phyloP scores from a whole-genome alignment of 2,113 vertebrate species.

The Ahaetulla prasina region DNA sequence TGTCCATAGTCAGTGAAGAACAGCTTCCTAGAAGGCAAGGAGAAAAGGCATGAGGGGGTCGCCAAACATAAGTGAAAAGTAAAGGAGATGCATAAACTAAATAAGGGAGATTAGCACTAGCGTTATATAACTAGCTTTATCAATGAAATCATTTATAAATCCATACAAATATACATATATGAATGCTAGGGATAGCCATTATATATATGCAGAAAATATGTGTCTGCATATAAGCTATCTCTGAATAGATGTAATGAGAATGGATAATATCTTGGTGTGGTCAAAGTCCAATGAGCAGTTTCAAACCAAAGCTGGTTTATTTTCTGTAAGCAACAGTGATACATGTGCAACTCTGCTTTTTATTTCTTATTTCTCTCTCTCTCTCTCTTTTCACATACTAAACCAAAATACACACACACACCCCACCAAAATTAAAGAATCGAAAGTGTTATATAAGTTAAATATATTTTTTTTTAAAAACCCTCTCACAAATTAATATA shows the following conservation, averaged over 20 bases:
- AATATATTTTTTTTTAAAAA: background rate
- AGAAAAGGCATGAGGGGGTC: background rate
- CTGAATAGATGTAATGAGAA: background rate
- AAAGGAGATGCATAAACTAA: background rate
- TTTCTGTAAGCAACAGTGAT: background rate
- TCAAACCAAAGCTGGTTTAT: background rate
- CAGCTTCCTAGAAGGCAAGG: constrained; percentile 77
- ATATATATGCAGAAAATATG: background rate
- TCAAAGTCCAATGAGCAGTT: background rate
- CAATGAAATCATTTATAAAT: background rate
- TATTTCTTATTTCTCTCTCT: background rate
- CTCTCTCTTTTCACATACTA: background rate
- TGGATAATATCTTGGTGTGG: background rate
- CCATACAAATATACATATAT: background rate
- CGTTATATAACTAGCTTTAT: background rate
- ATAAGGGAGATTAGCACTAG: background rate
- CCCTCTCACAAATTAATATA: background rate
- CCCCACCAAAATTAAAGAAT: background rate
- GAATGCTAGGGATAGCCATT: background rate
- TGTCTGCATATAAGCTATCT: background rate
- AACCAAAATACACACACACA: background rate
- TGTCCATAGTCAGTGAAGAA: constrained; percentile 98
- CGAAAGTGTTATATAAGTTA: background rate
- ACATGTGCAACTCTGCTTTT: background rate
- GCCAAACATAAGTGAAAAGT: background rate